These are phyloP conservation scores for Periophthalmodon schlosseri DNA, from an alignment of 2,113 vertebrate genomes.

Conservation along the genomic window DNA sequence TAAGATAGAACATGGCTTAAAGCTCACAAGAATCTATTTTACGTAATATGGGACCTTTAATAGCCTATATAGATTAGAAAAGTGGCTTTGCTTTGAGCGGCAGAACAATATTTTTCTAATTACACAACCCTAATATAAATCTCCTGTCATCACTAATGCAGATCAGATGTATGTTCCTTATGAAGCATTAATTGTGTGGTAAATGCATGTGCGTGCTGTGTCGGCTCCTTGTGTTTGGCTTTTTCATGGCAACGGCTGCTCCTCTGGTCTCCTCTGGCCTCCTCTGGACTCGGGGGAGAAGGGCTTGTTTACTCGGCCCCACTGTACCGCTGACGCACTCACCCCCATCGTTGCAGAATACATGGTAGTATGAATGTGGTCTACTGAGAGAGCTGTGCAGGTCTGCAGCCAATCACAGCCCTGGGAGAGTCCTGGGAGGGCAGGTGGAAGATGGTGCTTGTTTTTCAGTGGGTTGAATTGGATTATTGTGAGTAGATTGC, in stretches of 20 bases:
- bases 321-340: slow-evolving; percentile 62
- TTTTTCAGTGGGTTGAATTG: slow-evolving; percentile 66
- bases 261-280: slow-evolving; percentile 5
- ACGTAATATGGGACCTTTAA: no score
- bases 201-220: slow-evolving; percentile 5
- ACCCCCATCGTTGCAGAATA: slow-evolving; percentile 45
- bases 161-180: not conserved
- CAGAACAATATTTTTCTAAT: no score
- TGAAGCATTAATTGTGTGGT: not conserved
- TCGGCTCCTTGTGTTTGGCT: not conserved
- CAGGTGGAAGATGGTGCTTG: slow-evolving; percentile 57
- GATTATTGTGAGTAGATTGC: slow-evolving; percentile 63
- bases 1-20: no score
- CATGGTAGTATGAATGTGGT: slow-evolving; percentile 38
- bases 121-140: no score
- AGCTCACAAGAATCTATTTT: no score
- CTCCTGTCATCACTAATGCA: not conserved
- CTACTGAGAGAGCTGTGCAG: slow-evolving; percentile 50
- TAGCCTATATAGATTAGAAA: no score
- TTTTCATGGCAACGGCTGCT: slow-evolving; percentile 23
- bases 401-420: slow-evolving; percentile 40
- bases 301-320: slow-evolving; percentile 70
- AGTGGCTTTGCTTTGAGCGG: no score
- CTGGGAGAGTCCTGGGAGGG: slow-evolving; percentile 36
- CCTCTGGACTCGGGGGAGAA: slow-evolving; percentile 48